Evolutionary conservation across 2,888 invertebrate species (phyloP).

Genomic region (Thalpophila matura): DNA sequence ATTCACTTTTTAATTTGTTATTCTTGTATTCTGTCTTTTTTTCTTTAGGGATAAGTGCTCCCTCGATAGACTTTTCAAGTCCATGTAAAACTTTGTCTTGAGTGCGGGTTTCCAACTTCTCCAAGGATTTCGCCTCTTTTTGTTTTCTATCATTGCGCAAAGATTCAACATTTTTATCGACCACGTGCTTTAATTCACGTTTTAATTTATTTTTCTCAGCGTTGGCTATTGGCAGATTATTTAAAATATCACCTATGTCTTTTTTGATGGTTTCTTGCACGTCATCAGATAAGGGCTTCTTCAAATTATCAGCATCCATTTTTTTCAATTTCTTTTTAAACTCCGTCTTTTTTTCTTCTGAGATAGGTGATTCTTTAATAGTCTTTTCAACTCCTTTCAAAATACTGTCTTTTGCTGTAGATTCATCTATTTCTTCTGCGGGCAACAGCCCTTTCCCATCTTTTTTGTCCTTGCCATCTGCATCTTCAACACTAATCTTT

Average conservation of each 20-base stretch:
- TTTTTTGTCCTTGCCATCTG: no score
- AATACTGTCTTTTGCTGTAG: no score
- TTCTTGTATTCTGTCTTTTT: slow-evolving; percentile 19
- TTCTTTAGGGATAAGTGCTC: neutral
- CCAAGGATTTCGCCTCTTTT: neutral
- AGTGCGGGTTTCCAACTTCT: neutral
- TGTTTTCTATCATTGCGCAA: neutral
- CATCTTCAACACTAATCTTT: neutral
- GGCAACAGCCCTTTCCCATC: no score
- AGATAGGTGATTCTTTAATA: no score
- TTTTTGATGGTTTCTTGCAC: neutral
- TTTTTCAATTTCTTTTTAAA: neutral
- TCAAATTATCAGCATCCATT: neutral
- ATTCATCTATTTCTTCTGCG: no score
- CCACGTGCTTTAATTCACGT: neutral
- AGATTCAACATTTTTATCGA: neutral
- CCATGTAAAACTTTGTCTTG: neutral
- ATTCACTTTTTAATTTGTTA: slow-evolving; percentile 33
- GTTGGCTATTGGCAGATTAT: neutral
- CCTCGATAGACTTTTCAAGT: neutral
- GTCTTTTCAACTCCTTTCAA: no score
- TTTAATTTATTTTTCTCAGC: slow-evolving; percentile 4
- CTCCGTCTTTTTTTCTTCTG: neutral
- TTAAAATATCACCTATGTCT: neutral
- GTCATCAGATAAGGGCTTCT: neutral